Conservation (phyloP, 1,140 invertebrate genomes). For the Bombyx mandarina region DNA sequence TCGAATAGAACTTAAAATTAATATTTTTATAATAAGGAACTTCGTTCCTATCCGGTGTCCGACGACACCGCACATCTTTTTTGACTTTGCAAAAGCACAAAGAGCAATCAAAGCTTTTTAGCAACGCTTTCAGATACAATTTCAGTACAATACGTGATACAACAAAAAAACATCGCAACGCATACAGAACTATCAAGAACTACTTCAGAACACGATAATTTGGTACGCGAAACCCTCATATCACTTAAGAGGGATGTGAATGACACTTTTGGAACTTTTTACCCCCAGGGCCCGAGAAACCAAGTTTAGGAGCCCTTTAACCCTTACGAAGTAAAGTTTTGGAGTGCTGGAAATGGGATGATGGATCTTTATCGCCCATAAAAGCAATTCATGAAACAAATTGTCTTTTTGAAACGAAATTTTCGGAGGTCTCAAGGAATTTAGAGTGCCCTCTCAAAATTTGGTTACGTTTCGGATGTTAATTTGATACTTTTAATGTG, state of each 20-base stretch:
- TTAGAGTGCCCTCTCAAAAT: background rate
- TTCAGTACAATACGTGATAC: no score
- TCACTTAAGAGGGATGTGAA: conserved; percentile 13
- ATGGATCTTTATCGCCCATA: conserved; percentile 11
- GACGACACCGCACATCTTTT: no score
- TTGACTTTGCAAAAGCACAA: no score
- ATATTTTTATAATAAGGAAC: no score
- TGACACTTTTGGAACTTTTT: conserved; percentile 17
- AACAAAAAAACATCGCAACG: no score
- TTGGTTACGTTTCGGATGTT: conserved; percentile 1
- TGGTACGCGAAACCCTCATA: background rate
- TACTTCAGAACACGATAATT: background rate
- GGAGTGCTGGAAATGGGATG: conserved; percentile 10
- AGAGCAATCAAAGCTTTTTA: no score
- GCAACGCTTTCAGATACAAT: no score
- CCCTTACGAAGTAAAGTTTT: conserved; percentile 12
- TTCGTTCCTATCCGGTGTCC: no score
- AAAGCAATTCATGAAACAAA: conserved; percentile 12
- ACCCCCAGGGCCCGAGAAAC: conserved; percentile 5
- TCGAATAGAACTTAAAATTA: no score
- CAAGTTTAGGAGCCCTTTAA: conserved; percentile 15
- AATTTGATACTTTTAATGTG: background rate
- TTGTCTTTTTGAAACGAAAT: conserved; percentile 8
- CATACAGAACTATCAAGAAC: no score
- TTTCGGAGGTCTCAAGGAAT: conserved; percentile 4